Evolutionary conservation across 2,888 invertebrate genomes (phyloP), one percentile per base, ranked within the genome.

Genomic region (Chrysina gloriosa): DNA sequence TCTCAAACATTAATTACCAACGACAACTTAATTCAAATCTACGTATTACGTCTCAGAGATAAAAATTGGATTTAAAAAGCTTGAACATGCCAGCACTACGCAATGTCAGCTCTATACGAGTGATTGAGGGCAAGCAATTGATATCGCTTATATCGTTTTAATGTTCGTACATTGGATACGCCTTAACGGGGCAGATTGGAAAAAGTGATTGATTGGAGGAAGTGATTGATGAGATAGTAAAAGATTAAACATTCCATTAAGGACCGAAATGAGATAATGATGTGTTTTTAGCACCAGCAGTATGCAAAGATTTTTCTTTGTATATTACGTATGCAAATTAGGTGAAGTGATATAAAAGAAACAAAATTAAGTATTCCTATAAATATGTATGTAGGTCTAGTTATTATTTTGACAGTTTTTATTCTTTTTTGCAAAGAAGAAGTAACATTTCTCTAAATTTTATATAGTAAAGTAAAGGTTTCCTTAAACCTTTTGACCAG

Each of bases 161-260:
- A 58, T 50, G 50, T 50, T 29, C 58, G 39, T 58, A 58, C 39
- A 58, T 58, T 25, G 58, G 21, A 39, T 39, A 39, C 36, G 58
- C 39, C 39, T 58, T 58, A 58, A 39, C 39, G 58, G 58, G 42
- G 42, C 58, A 58, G 58, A 58, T 58, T 58, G 39, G 25, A 58
- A 52, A 58, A 58, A 58, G 39, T 58, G 58, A 58, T 58, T 58
- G 58, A 58, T 58, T 23, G 58, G 58, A 39, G 23, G 58, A 58
- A 58, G 58, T 58, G 58, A 58, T 58, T 58, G 58, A 58, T 58
- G 58, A 58, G 58, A 58, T 58, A 58, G 58, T 58, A 39, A 58
- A 39, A 58, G 58, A 39, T 58, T 58, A 58, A 58, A 39, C 52
- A 52, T 58, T 39, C 58, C 39, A 58, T 39, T 58, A 58, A 58